Evolutionary conservation across 64 coral and sea anemone genomes (phyloP).

Genomic region (Orbicella faveolata): DNA sequence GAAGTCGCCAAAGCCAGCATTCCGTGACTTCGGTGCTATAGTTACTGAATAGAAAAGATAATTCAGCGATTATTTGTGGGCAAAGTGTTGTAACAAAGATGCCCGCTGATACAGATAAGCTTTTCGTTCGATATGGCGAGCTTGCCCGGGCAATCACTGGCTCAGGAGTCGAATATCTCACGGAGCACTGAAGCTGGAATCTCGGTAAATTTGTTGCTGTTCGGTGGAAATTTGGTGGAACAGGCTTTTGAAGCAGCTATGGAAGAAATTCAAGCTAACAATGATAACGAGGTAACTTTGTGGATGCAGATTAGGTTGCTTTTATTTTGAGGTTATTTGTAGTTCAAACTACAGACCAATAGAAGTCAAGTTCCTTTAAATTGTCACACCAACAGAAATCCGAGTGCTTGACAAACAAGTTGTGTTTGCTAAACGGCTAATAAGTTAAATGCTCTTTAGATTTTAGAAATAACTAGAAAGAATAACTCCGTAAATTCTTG

Average conservation of each 20-base stretch:
- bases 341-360: not conserved
- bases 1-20: not conserved
- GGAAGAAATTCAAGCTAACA: not conserved
- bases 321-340: slow-evolving; percentile 13
- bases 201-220: not conserved
- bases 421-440: slow-evolving; percentile 5
- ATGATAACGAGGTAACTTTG: slow-evolving; percentile 2
- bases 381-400: slow-evolving; percentile 19
- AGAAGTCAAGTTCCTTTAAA: not conserved
- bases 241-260: slow-evolving; percentile 27
- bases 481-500: not conserved
- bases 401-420: slow-evolving; percentile 34
- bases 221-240: slow-evolving; percentile 6
- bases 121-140: slow-evolving; percentile 1
- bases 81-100: not conserved
- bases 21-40: slow-evolving; percentile 11
- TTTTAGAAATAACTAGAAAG: not conserved
- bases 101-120: not conserved
- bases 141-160: not conserved
- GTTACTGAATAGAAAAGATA: not conserved
- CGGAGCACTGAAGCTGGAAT: not conserved
- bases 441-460: not conserved
- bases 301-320: not conserved
- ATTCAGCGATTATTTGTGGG: not conserved
- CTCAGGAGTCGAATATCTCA: not conserved